Evolutionary conservation across 2,888 invertebrate species (phyloP), one percentile per base, ranked within the genome.

Genomic region (Scaptomyza reducta): DNA sequence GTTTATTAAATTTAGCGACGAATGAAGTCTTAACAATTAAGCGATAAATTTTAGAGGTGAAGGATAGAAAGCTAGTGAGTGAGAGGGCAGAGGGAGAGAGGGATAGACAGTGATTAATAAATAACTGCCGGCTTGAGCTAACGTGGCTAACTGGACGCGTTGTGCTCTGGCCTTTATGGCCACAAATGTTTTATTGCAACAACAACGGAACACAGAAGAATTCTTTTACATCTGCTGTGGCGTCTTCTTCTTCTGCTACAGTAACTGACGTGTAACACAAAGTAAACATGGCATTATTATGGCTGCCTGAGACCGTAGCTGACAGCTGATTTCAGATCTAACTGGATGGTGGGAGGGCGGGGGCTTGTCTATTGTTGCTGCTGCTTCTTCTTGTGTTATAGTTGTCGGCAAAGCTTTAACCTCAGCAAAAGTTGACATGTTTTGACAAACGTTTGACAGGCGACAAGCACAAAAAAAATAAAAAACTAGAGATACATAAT

Each of bases 381-480:
- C 40, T 29, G 10, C 25, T 13, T 38, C 60, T 31, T 40, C 18
- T 11, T 29, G 55, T 35, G 45, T 38, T 55, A 10, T 29, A 27
- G 72, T 46, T 47, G 72, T 70, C 79, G 79, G 77, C 81, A 75
- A n/a, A 33, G 45, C 74, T 64, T 84, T 74, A 64, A 74, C 69
- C 40, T 63, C 49, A 42, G 49, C 25, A 50, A 55, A 46, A 42
- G 53, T 67, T 70, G 75, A 74, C 74, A 67, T 81, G 74, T 83
- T 79, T 83, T 84, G 84, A 84, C 87, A 81, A 81, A 84, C 73
- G 74, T 76, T 74, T 87, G 87, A 87, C 87, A 87, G 66, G 65
- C 79, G 69, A 82, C 86, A 82, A 62, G 67, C 60, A 42, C 16
- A 16, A 40, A 40, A 40, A 40, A 6, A 14, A 7, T 2, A 7